Percentiles rank a stretch among this genome's conserved stretches.
phyloP scores from a whole-genome alignment of 2,888 invertebrate genomes.

The Microdon myrmicae region DNA sequence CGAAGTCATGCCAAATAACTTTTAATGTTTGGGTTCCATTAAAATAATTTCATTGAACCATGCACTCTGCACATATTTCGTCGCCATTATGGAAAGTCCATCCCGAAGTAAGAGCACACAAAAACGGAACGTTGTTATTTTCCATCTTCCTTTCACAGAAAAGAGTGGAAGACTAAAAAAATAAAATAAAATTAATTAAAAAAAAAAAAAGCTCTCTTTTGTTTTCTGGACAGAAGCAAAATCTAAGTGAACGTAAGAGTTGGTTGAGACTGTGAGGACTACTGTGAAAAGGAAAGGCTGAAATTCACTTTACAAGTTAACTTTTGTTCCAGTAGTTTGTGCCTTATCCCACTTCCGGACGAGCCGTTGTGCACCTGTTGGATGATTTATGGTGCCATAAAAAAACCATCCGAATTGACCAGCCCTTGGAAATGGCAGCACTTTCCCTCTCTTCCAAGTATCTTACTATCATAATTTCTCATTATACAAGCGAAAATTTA shows the following conservation, averaged over 20 bases:
- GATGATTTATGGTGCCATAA: conserved; percentile 40
- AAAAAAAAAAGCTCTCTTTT: not conserved
- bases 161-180: not conserved
- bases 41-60: conserved; percentile 44
- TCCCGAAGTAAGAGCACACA: conserved; percentile 31
- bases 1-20: conserved; percentile 34
- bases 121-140: too few relatives aligned
- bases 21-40: conserved; percentile 37
- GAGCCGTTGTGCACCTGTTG: conserved; percentile 46
- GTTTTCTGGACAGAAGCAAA: conserved; percentile 29
- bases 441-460: not conserved
- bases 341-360: conserved; percentile 36
- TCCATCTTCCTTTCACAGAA: conserved; percentile 8
- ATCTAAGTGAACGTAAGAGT: conserved; percentile 43
- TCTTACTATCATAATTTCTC: conserved; percentile 20
- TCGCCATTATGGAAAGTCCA: conserved; percentile 13
- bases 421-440: conserved; percentile 9
- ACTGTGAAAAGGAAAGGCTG: too few relatives aligned
- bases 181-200: too few relatives aligned
- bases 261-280: too few relatives aligned
- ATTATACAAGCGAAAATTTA: conserved; percentile 21
- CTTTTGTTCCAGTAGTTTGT: conserved; percentile 11
- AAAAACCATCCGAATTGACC: not conserved
- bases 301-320: too few relatives aligned
- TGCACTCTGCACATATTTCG: not conserved